phyloP scores from a whole-genome alignment of 2,888 invertebrate genomes.

The Hofmannophila pseudospretella region DNA sequence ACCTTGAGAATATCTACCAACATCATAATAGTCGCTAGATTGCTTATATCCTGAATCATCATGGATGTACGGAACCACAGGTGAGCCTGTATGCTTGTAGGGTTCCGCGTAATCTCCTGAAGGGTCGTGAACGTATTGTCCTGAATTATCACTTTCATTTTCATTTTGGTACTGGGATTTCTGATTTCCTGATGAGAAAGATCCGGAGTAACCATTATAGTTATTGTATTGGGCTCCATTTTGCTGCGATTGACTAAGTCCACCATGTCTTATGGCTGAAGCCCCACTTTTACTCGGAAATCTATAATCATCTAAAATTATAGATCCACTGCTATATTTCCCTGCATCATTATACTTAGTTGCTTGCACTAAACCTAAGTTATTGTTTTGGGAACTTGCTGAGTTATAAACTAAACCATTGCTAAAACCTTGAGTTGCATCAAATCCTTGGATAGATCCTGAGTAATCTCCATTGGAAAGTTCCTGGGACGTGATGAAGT shows the following conservation, averaged over 20 bases:
- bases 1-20: conserved; percentile 34
- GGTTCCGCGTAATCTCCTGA: conserved; percentile 64
- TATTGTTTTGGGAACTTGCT: conserved; percentile 19
- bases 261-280: conserved; percentile 13
- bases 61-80: conserved; percentile 54
- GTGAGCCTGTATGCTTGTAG: conserved; percentile 56
- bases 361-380: conserved; percentile 52
- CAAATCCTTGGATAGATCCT: conserved; percentile 3
- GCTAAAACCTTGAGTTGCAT: background rate
- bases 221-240: conserved; percentile 13
- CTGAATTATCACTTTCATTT: conserved; percentile 52
- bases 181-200: conserved; percentile 10
- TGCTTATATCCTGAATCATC: conserved; percentile 46
- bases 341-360: conserved; percentile 40
- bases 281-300: conserved; percentile 39
- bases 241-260: conserved; percentile 3
- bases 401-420: background rate
- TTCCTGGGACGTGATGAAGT: conserved; percentile 65
- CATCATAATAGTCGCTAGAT: conserved; percentile 40
- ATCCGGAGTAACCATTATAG: conserved; percentile 16
- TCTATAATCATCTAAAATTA: conserved; percentile 65
- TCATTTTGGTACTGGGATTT: conserved; percentile 31
- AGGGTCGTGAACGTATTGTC: conserved; percentile 69
- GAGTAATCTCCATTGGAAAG: conserved; percentile 26
- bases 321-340: conserved; percentile 60